Base-by-base conservation (phyloP, 2,888 invertebrate genomes). In the Ctenicera cuprea region DNA sequence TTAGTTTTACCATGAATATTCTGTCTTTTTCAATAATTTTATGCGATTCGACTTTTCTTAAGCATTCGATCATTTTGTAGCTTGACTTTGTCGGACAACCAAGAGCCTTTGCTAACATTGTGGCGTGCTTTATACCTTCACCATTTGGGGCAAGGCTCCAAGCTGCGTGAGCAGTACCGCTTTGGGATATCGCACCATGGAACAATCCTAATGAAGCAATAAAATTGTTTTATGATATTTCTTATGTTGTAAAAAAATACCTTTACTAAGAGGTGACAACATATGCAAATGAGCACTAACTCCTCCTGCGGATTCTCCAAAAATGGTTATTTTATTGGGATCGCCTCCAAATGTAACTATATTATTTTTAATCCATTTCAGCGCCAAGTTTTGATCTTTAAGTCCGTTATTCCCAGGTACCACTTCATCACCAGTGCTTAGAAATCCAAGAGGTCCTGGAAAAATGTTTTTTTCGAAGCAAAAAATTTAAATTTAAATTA, bases 171-270 rank as follows among this genome's bases (percentile, higher is more conserved):
- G 92, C 91, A 0, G 92, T 93, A 0, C 94, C 94, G 43, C 94
- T 94, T 82, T 94, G 92, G 0, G 94, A 91, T 73, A 94, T 94
- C 0, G 89, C 93, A 72, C 91, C 91, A 77, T 93, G 92, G 78
- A 94, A 92, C 12, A 94, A 83, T 71, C 92, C 94, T 93, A 82
- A 65, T 86, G 85, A 16, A 30, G 43, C 26, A 52, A 2, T 18
- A 48, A 18, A 9, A 20, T 14, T 43, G 14, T 43, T n/a, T 33
- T 33, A 9, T 26, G 26, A 26, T 2, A 50, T 50, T 20, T 50
- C 1, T n/a, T 57, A 38, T 11, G 11, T 14, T 37, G 45, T 38
- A 3, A 30, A 20, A 52, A 30, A 57, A 26, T 74, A 85, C 86
- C 86, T 84, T 77, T 81, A 73, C 86, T 87, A 30, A 85, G 63